Conservation (phyloP, 1,140 invertebrate genomes). For the Diorhabda sublineata region DNA sequence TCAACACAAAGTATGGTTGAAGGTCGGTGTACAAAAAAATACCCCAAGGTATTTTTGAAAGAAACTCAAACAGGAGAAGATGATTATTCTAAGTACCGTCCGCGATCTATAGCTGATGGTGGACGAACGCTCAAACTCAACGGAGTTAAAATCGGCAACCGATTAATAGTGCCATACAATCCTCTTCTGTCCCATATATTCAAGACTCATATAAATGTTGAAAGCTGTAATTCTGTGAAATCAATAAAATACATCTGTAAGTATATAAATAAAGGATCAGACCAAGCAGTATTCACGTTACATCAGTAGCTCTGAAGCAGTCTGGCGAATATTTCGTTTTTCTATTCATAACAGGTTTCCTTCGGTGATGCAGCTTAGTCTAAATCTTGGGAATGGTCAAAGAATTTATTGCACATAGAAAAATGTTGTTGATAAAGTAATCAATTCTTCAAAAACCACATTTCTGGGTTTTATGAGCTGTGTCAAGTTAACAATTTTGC, state of each 20-base stretch:
- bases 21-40: no score
- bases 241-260: conserved; percentile 30
- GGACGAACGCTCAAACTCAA: no score
- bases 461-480: neutral
- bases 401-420: neutral
- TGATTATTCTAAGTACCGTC: no score
- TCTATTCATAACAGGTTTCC: conserved; percentile 44
- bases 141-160: no score
- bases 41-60: no score
- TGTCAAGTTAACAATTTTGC: conserved; percentile 11
- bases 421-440: neutral
- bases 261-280: conserved; percentile 39
- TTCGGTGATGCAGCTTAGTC: no score
- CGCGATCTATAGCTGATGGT: no score
- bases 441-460: neutral
- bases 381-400: no score
- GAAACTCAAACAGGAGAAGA: no score
- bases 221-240: conserved; percentile 42
- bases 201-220: neutral
- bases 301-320: conserved; percentile 48
- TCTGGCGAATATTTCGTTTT: conserved; percentile 44
- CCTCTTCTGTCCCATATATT: neutral
- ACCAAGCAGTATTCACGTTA: conserved; percentile 43
- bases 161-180: no score
- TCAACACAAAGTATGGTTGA: no score